phyloP scores from a whole-genome alignment of 2,888 invertebrate genomes.

The Automeris io region DNA sequence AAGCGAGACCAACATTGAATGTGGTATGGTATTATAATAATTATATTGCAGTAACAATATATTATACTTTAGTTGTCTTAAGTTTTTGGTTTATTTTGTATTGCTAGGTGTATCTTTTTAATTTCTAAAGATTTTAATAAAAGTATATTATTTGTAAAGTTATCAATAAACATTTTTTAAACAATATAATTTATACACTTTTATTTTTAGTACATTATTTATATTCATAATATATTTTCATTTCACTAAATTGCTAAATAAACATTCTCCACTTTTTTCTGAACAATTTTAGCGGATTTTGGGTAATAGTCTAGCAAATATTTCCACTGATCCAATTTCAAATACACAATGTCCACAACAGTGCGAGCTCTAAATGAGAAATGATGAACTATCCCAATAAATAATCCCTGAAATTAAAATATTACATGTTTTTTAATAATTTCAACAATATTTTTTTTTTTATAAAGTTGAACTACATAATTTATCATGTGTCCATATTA shows the following conservation, averaged over 20 bases:
- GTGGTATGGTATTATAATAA: conserved; percentile 13
- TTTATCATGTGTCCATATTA: too few relatives aligned
- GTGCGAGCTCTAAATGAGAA: conserved; percentile 74
- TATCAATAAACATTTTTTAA: too few relatives aligned
- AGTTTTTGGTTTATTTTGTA: too few relatives aligned
- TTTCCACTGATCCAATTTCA: conserved; percentile 71
- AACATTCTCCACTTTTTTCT: conserved; percentile 62
- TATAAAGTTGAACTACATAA: too few relatives aligned
- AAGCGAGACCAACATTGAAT: conserved; percentile 28
- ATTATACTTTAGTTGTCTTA: too few relatives aligned
- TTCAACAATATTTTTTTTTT: too few relatives aligned
- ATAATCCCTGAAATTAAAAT: conserved; percentile 62
- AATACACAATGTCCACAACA: conserved; percentile 67
- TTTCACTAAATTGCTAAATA: conserved; percentile 52
- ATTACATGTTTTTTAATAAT: not conserved
- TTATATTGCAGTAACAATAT: too few relatives aligned
- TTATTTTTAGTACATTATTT: not conserved
- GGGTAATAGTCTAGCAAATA: conserved; percentile 67
- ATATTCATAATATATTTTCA: not conserved
- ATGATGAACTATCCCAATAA: conserved; percentile 69
- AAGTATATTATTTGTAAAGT: too few relatives aligned
- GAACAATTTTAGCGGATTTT: conserved; percentile 54
- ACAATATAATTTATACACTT: not conserved
- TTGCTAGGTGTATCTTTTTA: too few relatives aligned
- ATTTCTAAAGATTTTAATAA: too few relatives aligned